Percentiles rank a stretch among this genome's conserved stretches.
phyloP scores from a whole-genome alignment of 2,888 invertebrate species.

The Lepidocyrtoides sp. region DNA sequence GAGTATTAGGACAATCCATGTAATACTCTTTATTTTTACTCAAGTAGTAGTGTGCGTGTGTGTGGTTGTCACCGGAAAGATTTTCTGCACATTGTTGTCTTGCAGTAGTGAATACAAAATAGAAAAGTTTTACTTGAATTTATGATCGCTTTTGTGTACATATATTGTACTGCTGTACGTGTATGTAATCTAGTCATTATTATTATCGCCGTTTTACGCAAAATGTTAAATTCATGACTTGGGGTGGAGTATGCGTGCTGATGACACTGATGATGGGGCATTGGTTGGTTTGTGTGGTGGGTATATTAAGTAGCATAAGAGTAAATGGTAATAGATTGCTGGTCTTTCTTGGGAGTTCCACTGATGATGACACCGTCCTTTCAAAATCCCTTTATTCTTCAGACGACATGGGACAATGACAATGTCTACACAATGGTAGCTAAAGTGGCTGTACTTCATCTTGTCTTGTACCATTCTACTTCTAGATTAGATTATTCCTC shows the following conservation, averaged over 20 bases:
- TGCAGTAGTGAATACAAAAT: not conserved
- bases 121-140: conserved; percentile 26
- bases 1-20: conserved; percentile 18
- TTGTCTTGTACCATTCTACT: not conserved
- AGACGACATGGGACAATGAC: not conserved
- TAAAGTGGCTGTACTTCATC: not conserved
- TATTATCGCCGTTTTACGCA: conserved; percentile 5
- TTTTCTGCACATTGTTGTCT: conserved; percentile 27
- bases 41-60: not conserved
- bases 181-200: not conserved
- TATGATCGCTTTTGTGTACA: not conserved
- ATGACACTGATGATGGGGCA: not conserved
- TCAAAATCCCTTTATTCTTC: not conserved
- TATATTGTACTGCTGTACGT: too few species aligned
- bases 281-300: not conserved
- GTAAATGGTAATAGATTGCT: conserved; percentile 1
- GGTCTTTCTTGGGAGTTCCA: not conserved
- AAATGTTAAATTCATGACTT: not conserved
- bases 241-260: not conserved
- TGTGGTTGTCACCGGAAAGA: conserved; percentile 31
- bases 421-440: not conserved
- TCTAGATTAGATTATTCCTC: not conserved
- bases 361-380: conserved; percentile 41
- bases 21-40: not conserved
- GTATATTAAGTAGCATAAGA: not conserved